Percentiles rank a stretch among this genome's conserved stretches.
phyloP scores from a whole-genome alignment of 2,797 vertebrate species.

The Falco naumanni region DNA sequence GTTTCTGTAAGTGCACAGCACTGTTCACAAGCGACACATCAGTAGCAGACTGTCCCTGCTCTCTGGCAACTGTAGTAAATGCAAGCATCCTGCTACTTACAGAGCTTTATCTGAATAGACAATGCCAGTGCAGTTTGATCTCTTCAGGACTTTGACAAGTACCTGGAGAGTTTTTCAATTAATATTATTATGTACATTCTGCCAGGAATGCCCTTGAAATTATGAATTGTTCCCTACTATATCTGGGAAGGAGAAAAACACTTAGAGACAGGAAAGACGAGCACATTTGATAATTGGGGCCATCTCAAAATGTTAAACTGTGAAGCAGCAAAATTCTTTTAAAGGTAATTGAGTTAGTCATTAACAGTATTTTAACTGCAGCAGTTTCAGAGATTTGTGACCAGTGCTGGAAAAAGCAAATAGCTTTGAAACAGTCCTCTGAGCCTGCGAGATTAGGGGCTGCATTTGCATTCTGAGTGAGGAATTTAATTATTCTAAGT shows the following conservation, averaged over 20 bases:
- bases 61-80: conserved; percentile 38
- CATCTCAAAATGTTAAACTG: neutral
- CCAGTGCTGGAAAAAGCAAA: neutral
- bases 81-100: conserved; percentile 28
- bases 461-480: neutral
- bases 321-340: neutral
- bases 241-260: neutral
- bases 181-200: conserved; percentile 66
- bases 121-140: conserved; percentile 16
- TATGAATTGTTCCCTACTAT: neutral
- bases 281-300: neutral
- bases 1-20: neutral
- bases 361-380: conserved; percentile 11
- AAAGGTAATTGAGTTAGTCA: neutral
- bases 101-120: conserved; percentile 62
- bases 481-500: conserved; percentile 12
- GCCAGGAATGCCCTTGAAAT: conserved; percentile 55
- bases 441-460: neutral
- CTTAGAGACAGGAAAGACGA: neutral
- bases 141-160: conserved; percentile 66
- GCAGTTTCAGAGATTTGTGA: neutral
- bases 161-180: conserved; percentile 53
- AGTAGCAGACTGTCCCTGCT: neutral
- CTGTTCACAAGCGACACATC: conserved; percentile 17
- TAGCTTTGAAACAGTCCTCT: neutral